phyloP scores from a whole-genome alignment of 2,113 vertebrate species.

The Microcebus lehilahytsara region DNA sequence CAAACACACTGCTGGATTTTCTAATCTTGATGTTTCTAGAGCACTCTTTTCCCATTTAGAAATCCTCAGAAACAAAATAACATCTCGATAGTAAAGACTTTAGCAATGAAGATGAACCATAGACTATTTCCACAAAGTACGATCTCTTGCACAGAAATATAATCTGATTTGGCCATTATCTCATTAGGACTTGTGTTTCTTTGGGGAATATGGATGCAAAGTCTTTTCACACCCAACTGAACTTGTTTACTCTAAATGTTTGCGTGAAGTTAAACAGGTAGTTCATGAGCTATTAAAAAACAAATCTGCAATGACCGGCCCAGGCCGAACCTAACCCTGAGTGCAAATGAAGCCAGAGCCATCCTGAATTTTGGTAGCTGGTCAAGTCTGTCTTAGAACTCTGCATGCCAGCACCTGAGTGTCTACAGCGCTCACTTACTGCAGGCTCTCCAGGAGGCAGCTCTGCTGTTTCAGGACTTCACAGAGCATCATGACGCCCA shows the following conservation, averaged over 20 bases:
- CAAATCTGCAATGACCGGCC: background rate
- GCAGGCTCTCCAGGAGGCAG: slow-evolving; percentile 78
- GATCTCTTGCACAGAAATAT: background rate
- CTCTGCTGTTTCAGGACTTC: slow-evolving; percentile 79
- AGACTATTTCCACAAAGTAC: background rate
- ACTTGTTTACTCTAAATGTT: background rate
- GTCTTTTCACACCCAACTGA: background rate
- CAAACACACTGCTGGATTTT: background rate
- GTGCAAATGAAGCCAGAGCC: background rate
- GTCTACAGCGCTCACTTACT: slow-evolving; percentile 6
- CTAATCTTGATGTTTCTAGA: background rate
- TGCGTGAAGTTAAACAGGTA: background rate
- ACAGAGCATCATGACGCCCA: slow-evolving; percentile 80
- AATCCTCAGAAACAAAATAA: background rate
- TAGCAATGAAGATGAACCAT: background rate
- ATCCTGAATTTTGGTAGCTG: background rate
- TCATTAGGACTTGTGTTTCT: background rate
- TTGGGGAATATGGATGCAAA: background rate
- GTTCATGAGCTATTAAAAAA: background rate
- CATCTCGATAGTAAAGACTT: background rate
- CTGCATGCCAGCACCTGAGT: too few relatives aligned
- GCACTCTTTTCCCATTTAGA: background rate
- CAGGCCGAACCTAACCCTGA: background rate
- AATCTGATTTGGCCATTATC: background rate
- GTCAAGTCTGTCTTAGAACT: background rate